A percentile compares a stretch with the other conserved stretches of the same genome.
phyloP scores from a whole-genome alignment of 2,113 vertebrate genomes.

The Oryzias melastigma region DNA sequence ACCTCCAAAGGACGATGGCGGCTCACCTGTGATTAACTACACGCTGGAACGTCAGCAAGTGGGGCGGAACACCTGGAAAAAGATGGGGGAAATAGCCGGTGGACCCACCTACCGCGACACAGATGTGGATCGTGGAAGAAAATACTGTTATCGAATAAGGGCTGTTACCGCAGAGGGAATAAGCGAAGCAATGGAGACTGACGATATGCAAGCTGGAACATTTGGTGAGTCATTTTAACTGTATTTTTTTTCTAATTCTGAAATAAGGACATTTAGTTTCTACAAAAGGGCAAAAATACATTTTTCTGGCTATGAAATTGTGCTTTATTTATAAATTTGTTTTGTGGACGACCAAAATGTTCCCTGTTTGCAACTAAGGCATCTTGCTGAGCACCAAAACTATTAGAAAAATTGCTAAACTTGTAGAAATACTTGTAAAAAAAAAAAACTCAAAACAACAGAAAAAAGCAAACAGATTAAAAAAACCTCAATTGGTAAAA shows the following conservation, averaged over 20 bases:
- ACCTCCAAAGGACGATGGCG: slow-evolving; percentile 85
- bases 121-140: slow-evolving; percentile 80
- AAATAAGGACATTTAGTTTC: too few relatives aligned
- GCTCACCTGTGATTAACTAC: slow-evolving; percentile 79
- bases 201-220: slow-evolving; percentile 79
- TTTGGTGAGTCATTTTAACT: slow-evolving; percentile 73
- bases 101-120: slow-evolving; percentile 75
- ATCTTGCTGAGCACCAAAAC: too few relatives aligned
- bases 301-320: too few relatives aligned
- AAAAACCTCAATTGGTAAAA: neutral
- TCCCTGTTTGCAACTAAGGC: too few relatives aligned
- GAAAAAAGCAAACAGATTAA: neutral
- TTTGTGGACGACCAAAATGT: too few relatives aligned
- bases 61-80: slow-evolving; percentile 83
- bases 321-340: too few relatives aligned
- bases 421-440: too few relatives aligned
- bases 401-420: too few relatives aligned
- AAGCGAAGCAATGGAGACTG: slow-evolving; percentile 80
- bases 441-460: too few relatives aligned
- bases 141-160: slow-evolving; percentile 84
- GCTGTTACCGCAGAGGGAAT: slow-evolving; percentile 81
- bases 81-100: slow-evolving; percentile 75
- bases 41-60: slow-evolving; percentile 81
- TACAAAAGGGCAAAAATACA: too few relatives aligned
- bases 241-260: too few relatives aligned